Evolutionary conservation across 2,888 invertebrate species (phyloP).

Genomic region (Lasioglossum calceatum): DNA sequence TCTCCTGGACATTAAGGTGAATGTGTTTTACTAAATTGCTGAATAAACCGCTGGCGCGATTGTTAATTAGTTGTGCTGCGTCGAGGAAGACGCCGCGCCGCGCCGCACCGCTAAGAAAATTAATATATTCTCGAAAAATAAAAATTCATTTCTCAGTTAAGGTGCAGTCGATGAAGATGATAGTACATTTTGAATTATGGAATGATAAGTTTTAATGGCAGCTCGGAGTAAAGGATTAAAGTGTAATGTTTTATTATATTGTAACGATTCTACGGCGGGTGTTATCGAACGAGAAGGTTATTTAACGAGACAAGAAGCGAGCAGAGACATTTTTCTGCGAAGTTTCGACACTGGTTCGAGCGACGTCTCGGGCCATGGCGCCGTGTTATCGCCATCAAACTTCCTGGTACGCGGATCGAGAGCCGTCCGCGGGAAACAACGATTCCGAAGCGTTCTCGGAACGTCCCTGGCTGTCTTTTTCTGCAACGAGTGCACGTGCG

Average conservation of each 20-base stretch:
- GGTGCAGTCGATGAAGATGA: neutral
- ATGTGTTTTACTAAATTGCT: neutral
- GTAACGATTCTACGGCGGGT: neutral
- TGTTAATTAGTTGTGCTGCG: neutral
- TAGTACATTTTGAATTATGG: neutral
- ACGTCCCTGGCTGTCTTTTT: conserved; percentile 50
- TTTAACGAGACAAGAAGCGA: conserved; percentile 15
- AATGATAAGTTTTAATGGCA: neutral
- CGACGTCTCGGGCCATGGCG: conserved; percentile 62
- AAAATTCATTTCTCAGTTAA: too few species aligned
- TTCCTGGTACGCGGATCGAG: conserved; percentile 70
- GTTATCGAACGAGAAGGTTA: conserved; percentile 2
- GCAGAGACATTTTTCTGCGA: conserved; percentile 27
- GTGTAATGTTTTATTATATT: neutral
- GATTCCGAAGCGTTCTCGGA: conserved; percentile 66
- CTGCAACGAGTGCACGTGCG: conserved; percentile 20
- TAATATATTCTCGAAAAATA: too few species aligned
- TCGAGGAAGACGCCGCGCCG: too few species aligned
- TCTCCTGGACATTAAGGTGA: neutral
- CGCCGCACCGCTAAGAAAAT: too few species aligned
- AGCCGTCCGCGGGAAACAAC: conserved; percentile 62
- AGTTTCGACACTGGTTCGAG: conserved; percentile 31
- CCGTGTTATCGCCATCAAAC: conserved; percentile 74
- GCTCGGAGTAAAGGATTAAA: neutral
- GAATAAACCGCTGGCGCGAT: neutral